Evolutionary conservation across 1,140 invertebrate species (phyloP).

Genomic region (Drosophila azteca): DNA sequence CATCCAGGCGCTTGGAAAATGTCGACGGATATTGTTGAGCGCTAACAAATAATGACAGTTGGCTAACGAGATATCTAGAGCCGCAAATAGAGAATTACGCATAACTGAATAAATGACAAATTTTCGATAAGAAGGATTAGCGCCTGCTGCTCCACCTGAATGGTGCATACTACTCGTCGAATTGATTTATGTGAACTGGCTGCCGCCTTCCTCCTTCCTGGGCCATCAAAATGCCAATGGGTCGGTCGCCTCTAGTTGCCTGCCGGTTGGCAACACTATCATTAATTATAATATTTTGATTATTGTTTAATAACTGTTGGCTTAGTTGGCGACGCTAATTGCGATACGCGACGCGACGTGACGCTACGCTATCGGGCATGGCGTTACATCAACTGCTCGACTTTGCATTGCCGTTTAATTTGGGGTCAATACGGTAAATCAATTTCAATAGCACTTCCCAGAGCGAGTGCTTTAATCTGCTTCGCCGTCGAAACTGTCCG

Average conservation of each 20-base stretch:
- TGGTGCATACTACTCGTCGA: too few relatives aligned
- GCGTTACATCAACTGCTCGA: slow-evolving; percentile 26
- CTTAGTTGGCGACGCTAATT: slow-evolving; percentile 39
- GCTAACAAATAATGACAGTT: slow-evolving; percentile 78
- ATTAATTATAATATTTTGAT: slow-evolving; percentile 78
- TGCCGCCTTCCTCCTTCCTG: too few relatives aligned
- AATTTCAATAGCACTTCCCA: slow-evolving; percentile 32
- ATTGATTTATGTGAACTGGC: too few relatives aligned
- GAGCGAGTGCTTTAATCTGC: slow-evolving; percentile 35
- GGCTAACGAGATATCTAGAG: slow-evolving; percentile 72
- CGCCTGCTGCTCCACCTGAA: slow-evolving; percentile 49
- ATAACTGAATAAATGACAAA: slow-evolving; percentile 66
- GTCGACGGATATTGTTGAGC: slow-evolving; percentile 31
- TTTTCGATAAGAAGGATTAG: slow-evolving; percentile 65
- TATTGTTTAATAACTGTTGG: slow-evolving; percentile 64
- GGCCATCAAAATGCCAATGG: too few relatives aligned
- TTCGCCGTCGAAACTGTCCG: slow-evolving; percentile 5
- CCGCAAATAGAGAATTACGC: slow-evolving; percentile 41
- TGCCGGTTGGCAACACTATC: slow-evolving; percentile 32
- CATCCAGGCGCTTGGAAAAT: too few relatives aligned
- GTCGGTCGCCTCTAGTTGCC: too few relatives aligned
- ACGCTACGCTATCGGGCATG: slow-evolving; percentile 22
- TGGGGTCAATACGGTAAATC: slow-evolving; percentile 50
- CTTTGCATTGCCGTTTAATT: slow-evolving; percentile 53
- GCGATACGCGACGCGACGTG: slow-evolving; percentile 33